phyloP scores from a whole-genome alignment of 1,140 invertebrate genomes.

The Calosoma granatense region DNA sequence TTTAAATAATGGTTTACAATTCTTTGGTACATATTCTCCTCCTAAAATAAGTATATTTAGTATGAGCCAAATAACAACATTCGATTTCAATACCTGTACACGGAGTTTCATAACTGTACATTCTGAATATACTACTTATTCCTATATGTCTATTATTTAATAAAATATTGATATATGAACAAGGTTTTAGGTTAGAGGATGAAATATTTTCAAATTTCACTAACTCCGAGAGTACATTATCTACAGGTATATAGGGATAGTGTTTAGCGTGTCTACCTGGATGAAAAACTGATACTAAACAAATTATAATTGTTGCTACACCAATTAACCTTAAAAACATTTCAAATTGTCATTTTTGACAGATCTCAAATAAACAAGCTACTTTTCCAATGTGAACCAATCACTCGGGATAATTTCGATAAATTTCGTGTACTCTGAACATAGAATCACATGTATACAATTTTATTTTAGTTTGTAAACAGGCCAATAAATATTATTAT shows the following conservation, averaged over 20 bases:
- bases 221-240: conserved; percentile 20
- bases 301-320: not conserved
- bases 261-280: conserved; percentile 26
- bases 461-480: no score
- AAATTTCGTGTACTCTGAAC: no score
- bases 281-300: conserved; percentile 20
- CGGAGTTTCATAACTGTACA: conserved; percentile 11
- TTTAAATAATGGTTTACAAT: conserved; percentile 64
- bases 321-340: conserved; percentile 4
- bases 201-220: conserved; percentile 10
- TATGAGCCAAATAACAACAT: not conserved
- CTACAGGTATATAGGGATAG: conserved; percentile 23
- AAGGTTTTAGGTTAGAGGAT: conserved; percentile 20
- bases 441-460: no score
- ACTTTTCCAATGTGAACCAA: no score
- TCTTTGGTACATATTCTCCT: conserved; percentile 59
- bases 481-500: no score
- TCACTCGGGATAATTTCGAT: no score
- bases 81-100: conserved; percentile 14
- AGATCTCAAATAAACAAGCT: not conserved
- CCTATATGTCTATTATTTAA: conserved; percentile 19
- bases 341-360: not conserved
- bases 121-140: conserved; percentile 18
- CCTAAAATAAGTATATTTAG: conserved; percentile 35
- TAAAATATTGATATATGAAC: conserved; percentile 24